phyloP scores from a whole-genome alignment of 2,113 vertebrate genomes.

The Stegastes partitus region DNA sequence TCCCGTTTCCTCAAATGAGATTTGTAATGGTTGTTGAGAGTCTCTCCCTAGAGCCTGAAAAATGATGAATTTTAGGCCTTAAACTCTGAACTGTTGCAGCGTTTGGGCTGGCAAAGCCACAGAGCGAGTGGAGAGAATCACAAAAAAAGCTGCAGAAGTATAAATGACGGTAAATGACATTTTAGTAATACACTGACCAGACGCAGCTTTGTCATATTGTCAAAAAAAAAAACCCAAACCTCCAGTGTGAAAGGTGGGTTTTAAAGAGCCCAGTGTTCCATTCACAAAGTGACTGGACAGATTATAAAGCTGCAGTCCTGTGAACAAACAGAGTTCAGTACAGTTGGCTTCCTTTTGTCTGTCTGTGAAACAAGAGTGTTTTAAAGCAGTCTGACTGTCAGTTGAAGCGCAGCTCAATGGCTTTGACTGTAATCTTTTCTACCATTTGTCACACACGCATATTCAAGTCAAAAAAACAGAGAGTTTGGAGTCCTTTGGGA shows the following conservation, averaged over 20 bases:
- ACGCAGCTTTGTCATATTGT: constrained; percentile 11
- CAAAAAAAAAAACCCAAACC: constrained; percentile 14
- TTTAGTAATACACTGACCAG: neutral
- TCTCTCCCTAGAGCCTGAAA: neutral
- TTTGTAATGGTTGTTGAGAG: neutral
- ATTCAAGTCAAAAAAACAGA: constrained; percentile 15
- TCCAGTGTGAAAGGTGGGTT: constrained; percentile 25
- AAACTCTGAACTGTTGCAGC: neutral
- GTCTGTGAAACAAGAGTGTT: constrained; percentile 48
- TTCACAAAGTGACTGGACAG: constrained; percentile 11
- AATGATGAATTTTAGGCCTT: neutral
- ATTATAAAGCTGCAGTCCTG: constrained; percentile 26
- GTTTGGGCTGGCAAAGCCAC: neutral
- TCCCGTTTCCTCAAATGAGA: neutral
- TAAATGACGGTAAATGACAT: neutral
- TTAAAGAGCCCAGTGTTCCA: constrained; percentile 49
- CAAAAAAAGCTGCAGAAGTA: neutral
- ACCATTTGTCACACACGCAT: constrained; percentile 43
- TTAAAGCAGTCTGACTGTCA: constrained; percentile 43
- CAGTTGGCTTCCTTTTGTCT: constrained; percentile 46
- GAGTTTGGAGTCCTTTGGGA: constrained; percentile 41
- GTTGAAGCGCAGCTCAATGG: constrained; percentile 50
- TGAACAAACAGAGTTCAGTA: constrained; percentile 58
- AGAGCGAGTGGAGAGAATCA: neutral
- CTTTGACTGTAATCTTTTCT: constrained; percentile 62